Conservation (phyloP, 2,113 vertebrate genomes). For the Malurus alboscapulatus region DNA sequence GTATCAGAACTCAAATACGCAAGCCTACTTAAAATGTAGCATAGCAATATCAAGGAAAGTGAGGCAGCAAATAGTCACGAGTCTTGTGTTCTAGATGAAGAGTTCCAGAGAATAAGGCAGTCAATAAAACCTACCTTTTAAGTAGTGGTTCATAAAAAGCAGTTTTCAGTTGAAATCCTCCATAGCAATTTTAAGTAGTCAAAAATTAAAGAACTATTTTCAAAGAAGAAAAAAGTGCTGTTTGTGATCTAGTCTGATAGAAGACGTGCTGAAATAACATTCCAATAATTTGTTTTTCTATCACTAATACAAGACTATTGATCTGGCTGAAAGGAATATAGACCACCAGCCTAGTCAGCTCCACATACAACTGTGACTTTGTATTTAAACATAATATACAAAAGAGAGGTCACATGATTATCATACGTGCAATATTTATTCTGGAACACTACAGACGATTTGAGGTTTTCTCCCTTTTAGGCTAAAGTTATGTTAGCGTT, state of each 20-base stretch:
- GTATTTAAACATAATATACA: background rate
- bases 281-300: background rate
- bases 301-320: background rate
- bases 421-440: background rate
- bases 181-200: background rate
- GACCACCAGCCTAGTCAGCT: background rate
- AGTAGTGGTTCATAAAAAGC: background rate
- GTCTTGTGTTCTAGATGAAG: background rate
- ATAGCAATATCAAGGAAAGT: background rate
- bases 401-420: background rate
- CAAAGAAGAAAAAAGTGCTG: background rate
- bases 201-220: background rate
- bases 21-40: background rate
- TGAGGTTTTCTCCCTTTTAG: background rate
- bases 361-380: background rate
- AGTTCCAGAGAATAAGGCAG: background rate
- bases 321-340: background rate
- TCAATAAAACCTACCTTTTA: background rate
- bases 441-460: background rate
- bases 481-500: background rate
- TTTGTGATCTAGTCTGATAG: background rate
- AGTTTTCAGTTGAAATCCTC: background rate
- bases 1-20: background rate
- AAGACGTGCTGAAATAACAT: fast-evolving
- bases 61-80: background rate